A percentile compares a stretch with the other conserved stretches of the same genome.
Conservation (phyloP, 1,140 invertebrate genomes). For the Mycetomoellerius zeteki region DNA sequence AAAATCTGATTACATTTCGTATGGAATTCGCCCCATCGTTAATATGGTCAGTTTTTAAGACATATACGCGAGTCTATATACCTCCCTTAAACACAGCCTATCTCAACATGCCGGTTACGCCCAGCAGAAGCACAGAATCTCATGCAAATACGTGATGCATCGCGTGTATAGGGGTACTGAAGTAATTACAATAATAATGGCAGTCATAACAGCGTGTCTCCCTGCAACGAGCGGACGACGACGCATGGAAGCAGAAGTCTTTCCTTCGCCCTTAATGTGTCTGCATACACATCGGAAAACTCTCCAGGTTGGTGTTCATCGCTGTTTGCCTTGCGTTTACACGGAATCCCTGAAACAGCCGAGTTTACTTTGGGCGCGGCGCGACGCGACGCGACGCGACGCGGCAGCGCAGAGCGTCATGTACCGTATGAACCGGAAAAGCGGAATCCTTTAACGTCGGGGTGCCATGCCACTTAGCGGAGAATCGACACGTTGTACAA, state of each 20-base stretch:
- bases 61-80: neutral
- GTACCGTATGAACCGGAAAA: conserved; percentile 36
- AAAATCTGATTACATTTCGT: conserved; percentile 2
- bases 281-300: conserved; percentile 72
- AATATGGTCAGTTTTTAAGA: neutral
- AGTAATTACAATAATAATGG: conserved; percentile 76
- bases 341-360: conserved; percentile 79
- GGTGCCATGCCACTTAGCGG: conserved; percentile 73
- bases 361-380: conserved; percentile 81
- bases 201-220: conserved; percentile 33
- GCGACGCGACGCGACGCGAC: conserved; percentile 56
- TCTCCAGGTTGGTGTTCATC: conserved; percentile 68
- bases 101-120: conserved; percentile 37
- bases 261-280: conserved; percentile 43
- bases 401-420: conserved; percentile 37
- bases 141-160: conserved; percentile 60
- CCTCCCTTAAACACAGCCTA: conserved; percentile 61
- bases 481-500: conserved; percentile 70
- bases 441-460: conserved; percentile 34
- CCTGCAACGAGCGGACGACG: neutral
- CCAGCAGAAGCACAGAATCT: conserved; percentile 50
- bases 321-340: conserved; percentile 79
- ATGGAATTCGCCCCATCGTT: conserved; percentile 6
- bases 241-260: conserved; percentile 34
- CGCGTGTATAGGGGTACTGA: conserved; percentile 41